Base-by-base conservation (phyloP, 2,797 vertebrate genomes). In the Sylvia borin region DNA sequence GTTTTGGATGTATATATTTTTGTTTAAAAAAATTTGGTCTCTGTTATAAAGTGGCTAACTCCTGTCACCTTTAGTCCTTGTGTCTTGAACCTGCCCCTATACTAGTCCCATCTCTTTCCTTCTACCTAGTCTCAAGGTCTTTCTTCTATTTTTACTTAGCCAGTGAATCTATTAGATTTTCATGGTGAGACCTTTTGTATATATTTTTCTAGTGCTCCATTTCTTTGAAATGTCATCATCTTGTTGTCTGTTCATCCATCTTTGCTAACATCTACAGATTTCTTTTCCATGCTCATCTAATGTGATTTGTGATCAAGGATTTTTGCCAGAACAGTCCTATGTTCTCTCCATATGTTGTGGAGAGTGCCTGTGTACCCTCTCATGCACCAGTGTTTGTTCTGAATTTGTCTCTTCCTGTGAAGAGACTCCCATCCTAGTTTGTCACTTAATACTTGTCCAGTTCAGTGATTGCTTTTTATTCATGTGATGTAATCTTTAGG, bases 401-500 rank as follows among this genome's bases (percentile, higher is more conserved):
- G 38, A 77, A 53, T 77, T 94, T 80, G 7, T 66, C 9, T 42
- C 19, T 82, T 81, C 24, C 29, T 64, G 36, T 25, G 19, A 70
- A 53, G 43, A 70, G 22, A 45, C 11, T 71, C 17, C 16, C 19
- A 13, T 93, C 36, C 29, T 76, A 16, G 8, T 79, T 85, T 60
- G 26, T 91, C 20, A 19, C 13, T 60, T 82, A 36, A 10, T 57
- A 29, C 18, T 42, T 74, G 19, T 71, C 13, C 20, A 22, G 40
- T 32, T 66, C 26, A 57, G 48, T 64, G 21, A 20, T 50, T n/a
- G 24, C 29, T 75, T 32, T 53, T 47, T 66, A 51, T 51, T 60
- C 4, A 5, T 1, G 0, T 40, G 20, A 2, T 0, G 0, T 42
- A 16, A 42, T 78, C 54, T 50, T 16, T 65, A 62, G 38, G 42